phyloP scores from a whole-genome alignment of 2,888 invertebrate species.

The Pheosia tremula region DNA sequence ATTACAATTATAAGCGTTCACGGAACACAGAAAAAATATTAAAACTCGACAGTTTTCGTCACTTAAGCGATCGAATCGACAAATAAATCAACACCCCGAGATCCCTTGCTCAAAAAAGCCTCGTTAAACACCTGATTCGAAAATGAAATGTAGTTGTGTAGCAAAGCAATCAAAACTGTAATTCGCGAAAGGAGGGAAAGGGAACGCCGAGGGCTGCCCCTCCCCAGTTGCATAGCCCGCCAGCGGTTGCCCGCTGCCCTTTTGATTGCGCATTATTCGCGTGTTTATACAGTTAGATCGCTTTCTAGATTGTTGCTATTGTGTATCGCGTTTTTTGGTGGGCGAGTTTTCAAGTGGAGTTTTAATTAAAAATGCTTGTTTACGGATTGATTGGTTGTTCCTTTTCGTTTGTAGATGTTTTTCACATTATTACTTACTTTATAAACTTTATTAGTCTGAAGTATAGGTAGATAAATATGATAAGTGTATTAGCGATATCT shows the following conservation, averaged over 20 bases:
- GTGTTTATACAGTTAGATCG: slow-evolving; percentile 83
- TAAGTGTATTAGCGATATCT: too few species aligned
- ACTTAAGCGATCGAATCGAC: background rate
- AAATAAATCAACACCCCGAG: background rate
- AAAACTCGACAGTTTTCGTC: too few species aligned
- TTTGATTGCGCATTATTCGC: slow-evolving; percentile 83
- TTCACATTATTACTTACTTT: too few species aligned
- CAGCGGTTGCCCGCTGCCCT: slow-evolving; percentile 75
- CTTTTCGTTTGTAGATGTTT: slow-evolving; percentile 45
- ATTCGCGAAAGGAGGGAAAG: slow-evolving; percentile 55
- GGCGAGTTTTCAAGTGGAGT: slow-evolving; percentile 69
- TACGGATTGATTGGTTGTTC: slow-evolving; percentile 57
- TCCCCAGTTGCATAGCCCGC: slow-evolving; percentile 62
- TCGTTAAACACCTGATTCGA: slow-evolving; percentile 19
- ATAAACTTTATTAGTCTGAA: too few species aligned
- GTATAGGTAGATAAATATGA: too few species aligned
- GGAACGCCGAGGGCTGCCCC: slow-evolving; percentile 34
- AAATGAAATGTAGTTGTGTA: slow-evolving; percentile 39
- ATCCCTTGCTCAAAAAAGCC: background rate
- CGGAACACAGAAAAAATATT: too few species aligned
- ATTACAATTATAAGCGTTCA: too few species aligned
- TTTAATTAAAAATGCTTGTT: slow-evolving; percentile 81
- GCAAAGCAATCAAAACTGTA: slow-evolving; percentile 74
- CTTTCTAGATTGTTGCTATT: slow-evolving; percentile 83
- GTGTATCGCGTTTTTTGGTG: slow-evolving; percentile 75